Conservation (phyloP, 2,888 invertebrate species). For the Philonicus albiceps region DNA sequence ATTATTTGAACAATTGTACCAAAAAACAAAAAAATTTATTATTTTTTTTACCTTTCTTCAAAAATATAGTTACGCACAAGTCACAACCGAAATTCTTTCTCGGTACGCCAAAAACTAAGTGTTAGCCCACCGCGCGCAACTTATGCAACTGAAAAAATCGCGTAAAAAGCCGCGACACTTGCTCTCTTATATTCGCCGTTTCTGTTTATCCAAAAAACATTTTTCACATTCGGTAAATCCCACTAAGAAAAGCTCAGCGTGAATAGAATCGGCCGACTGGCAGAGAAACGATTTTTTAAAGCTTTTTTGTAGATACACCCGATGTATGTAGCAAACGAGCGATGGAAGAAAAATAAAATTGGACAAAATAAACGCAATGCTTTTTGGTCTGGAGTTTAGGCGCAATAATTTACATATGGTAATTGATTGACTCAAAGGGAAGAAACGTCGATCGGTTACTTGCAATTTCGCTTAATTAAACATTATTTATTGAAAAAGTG, state of each 20-base stretch:
- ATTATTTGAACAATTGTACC: not conserved
- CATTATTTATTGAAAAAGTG: not conserved
- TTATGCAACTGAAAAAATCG: not conserved
- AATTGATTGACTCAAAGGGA: not conserved
- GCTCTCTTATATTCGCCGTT: not conserved
- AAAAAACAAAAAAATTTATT: not conserved
- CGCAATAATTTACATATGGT: not conserved
- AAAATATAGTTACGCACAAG: not conserved
- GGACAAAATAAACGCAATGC: not conserved
- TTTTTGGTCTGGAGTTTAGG: not conserved
- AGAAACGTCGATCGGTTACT: not conserved
- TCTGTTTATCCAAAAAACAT: not conserved
- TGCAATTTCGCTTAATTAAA: not conserved
- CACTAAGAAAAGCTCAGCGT: not conserved
- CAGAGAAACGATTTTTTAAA: not conserved
- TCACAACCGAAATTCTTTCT: not conserved
- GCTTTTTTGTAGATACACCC: not conserved
- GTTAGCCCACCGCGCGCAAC: not conserved
- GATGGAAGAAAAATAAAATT: not conserved
- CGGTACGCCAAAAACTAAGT: not conserved
- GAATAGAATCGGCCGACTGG: not conserved
- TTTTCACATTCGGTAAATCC: not conserved
- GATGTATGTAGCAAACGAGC: not conserved
- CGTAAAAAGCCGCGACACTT: not conserved
- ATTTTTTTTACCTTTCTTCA: not conserved